A percentile compares a stretch with the other conserved stretches of the same genome.
phyloP scores from a whole-genome alignment of 2,888 invertebrate genomes.

The Pyralis farinalis region DNA sequence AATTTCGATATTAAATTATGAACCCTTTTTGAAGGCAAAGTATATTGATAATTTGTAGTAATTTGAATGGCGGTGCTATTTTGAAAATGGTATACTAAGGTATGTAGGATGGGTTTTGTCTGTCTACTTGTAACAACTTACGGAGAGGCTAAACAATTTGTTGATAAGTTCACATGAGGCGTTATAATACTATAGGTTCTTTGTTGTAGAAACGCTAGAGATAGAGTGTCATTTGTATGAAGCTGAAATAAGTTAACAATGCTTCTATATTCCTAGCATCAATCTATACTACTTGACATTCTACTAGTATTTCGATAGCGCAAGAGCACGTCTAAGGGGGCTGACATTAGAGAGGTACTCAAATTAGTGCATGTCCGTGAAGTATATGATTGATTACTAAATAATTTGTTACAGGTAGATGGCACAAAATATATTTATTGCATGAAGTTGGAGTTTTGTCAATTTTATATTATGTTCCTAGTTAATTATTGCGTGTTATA shows the following conservation, averaged over 20 bases:
- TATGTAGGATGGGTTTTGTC: slow-evolving; percentile 44
- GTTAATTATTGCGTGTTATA: slow-evolving; percentile 28
- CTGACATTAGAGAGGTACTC: too few species aligned
- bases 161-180: slow-evolving; percentile 9
- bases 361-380: not conserved
- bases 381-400: not conserved
- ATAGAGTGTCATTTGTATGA: too few species aligned
- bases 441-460: slow-evolving; percentile 58
- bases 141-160: slow-evolving; percentile 1
- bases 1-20: slow-evolving; percentile 38
- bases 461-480: slow-evolving; percentile 68
- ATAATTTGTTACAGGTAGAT: slow-evolving; percentile 32
- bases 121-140: slow-evolving; percentile 40
- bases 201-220: too few species aligned
- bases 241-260: too few species aligned
- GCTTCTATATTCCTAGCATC: too few species aligned
- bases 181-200: not conserved
- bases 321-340: too few species aligned
- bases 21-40: slow-evolving; percentile 29
- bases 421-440: slow-evolving; percentile 43
- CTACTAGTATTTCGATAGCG: too few species aligned
- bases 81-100: slow-evolving; percentile 61
- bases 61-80: slow-evolving; percentile 74
- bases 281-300: too few species aligned
- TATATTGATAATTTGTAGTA: slow-evolving; percentile 36